Percentiles rank a stretch among this genome's conserved stretches.
Evolutionary conservation across 1,140 invertebrate genomes (phyloP).

Genomic region (Charaxes varanes): DNA sequence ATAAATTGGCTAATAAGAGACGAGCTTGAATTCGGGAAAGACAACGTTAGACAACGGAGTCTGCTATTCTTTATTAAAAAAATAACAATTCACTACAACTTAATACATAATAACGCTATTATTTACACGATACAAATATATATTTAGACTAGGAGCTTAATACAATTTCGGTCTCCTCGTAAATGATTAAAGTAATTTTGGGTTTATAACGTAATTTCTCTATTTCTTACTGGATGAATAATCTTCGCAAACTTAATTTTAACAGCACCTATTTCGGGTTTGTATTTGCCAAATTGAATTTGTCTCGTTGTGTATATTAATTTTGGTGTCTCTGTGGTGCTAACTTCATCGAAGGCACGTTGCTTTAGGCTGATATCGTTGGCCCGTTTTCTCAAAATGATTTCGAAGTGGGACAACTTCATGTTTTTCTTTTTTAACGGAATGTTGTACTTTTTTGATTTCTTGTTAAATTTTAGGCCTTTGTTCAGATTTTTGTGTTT

Average conservation of each 20-base stretch:
- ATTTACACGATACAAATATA: no score
- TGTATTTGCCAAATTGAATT: slow-evolving; percentile 40
- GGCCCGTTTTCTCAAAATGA: slow-evolving; percentile 38
- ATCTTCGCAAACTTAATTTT: slow-evolving; percentile 48
- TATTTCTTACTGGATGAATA: slow-evolving; percentile 45
- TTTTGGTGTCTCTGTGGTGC: slow-evolving; percentile 34
- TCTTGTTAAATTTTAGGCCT: slow-evolving; percentile 25
- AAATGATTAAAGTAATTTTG: no score
- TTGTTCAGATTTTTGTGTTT: slow-evolving; percentile 27
- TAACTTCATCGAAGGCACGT: slow-evolving; percentile 15
- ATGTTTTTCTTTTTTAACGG: slow-evolving; percentile 58
- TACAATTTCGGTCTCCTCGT: no score
- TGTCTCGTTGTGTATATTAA: slow-evolving; percentile 30
- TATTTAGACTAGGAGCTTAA: no score
- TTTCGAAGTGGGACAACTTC: slow-evolving; percentile 56
- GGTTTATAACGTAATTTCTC: slow-evolving; percentile 28
- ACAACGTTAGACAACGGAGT: no score
- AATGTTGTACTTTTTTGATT: slow-evolving; percentile 55
- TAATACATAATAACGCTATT: no score
- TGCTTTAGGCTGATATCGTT: slow-evolving; percentile 25
- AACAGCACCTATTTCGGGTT: slow-evolving; percentile 37
- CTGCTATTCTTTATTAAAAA: no score
- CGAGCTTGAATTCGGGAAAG: no score
- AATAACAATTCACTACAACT: no score
- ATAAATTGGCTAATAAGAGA: no score